A percentile compares a stretch with the other conserved stretches of the same genome.
Evolutionary conservation across 2,113 vertebrate species (phyloP).

Genomic region (Lamprotornis superbus): DNA sequence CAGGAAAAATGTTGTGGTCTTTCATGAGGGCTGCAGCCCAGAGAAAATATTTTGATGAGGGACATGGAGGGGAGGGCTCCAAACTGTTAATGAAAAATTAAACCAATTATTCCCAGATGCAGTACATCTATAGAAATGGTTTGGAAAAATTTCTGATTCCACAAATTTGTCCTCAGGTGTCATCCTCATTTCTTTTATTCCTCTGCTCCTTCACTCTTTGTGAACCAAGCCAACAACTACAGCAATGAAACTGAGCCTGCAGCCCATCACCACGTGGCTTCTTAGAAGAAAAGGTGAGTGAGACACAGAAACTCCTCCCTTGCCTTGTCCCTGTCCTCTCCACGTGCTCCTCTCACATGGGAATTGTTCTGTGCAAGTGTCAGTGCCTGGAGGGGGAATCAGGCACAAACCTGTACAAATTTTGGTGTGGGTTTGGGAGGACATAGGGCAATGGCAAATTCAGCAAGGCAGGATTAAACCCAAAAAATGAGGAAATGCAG

Average conservation of each 20-base stretch:
- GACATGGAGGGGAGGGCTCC: background rate
- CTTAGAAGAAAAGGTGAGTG: background rate
- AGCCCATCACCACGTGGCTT: background rate
- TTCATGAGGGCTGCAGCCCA: background rate
- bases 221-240: background rate
- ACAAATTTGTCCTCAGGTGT: background rate
- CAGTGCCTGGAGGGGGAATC: background rate
- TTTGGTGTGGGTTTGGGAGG: background rate
- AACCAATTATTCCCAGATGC: background rate
- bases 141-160: background rate
- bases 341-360: accelerated
- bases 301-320: background rate
- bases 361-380: background rate
- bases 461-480: background rate
- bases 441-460: background rate
- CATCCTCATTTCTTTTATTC: background rate
- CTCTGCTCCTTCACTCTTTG: background rate
- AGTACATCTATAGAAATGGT: background rate
- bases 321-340: background rate
- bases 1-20: background rate
- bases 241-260: background rate
- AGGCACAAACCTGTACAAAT: background rate
- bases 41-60: background rate
- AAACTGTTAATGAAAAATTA: background rate
- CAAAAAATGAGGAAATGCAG: background rate